phyloP scores from a whole-genome alignment of 53 echinoderm and acorn worm species.

The Crossaster papposus region DNA sequence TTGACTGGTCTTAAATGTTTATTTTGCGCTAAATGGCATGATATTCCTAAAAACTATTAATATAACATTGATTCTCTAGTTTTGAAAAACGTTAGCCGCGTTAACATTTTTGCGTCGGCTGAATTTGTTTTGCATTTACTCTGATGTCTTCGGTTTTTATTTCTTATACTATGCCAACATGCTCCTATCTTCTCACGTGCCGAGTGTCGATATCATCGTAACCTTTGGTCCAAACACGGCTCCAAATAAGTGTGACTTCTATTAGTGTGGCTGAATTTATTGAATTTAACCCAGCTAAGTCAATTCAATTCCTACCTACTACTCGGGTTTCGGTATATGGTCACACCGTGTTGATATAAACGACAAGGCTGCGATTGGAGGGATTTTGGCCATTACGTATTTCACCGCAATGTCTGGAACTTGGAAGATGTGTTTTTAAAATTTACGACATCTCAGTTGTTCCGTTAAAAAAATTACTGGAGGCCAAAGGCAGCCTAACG shows the following conservation, averaged over 20 bases:
- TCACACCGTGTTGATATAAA: not conserved
- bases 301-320: not conserved
- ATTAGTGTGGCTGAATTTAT: not conserved
- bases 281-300: not conserved
- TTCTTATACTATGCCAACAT: no score
- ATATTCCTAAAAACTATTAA: no score
- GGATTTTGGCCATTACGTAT: not conserved
- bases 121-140: no score
- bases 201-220: not conserved
- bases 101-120: no score
- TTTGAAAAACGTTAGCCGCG: no score
- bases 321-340: no score
- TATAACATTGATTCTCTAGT: no score
- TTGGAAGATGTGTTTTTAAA: not conserved
- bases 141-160: no score
- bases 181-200: no score
- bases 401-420: not conserved
- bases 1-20: no score
- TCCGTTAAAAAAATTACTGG: slow-evolving; percentile 15
- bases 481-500: not conserved
- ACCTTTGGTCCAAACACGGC: not conserved
- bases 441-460: slow-evolving; percentile 22
- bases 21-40: no score
- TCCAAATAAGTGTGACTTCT: not conserved
- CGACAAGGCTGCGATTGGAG: slow-evolving; percentile 2